Evolutionary conservation across 2,113 vertebrate species (phyloP), one percentile per base, ranked within the genome.

Genomic region (Lonchura striata): DNA sequence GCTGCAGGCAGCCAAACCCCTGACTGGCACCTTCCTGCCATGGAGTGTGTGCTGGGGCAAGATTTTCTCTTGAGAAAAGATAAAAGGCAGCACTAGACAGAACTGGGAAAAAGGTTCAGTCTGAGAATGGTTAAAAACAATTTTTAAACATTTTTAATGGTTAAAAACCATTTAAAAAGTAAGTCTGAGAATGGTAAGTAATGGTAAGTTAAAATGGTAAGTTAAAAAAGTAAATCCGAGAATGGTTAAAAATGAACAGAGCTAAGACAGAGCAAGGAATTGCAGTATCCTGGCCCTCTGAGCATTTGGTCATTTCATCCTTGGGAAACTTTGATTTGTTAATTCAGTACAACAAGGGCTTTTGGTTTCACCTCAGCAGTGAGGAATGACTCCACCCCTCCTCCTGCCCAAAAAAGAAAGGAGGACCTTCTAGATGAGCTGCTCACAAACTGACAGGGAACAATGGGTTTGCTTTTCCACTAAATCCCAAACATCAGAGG

Each of bases 391-490:
- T 82, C 41, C 6, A 7, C 42, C 44, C 35, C 46, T 70, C 27
- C 84, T 94, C 37, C 35, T 41, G 41, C 71, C 52, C 68, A 3
- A 8, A 50, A 76, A 52, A 90, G 52, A 60, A 71, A 70, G 39
- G 25, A 78, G 22, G 41, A 76, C 61, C 57, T 86, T 69, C 66
- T 66, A 56, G 60, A 56, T 1, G 7, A 88, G 85, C 79, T 60
- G 52, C 72, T 76, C 31, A 60, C 71, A 78, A 63, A 74, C 63
- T 47, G 54, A 74, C 33, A 75, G 33, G 71, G 72, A 94, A 94
- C 82, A 96, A 95, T 79, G 31, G 68, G 1, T 60, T 88, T 93
- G 80, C 82, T 96, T 95, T 95, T 90, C 74, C 57, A 82, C 86
- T 76, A 68, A 90, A 93, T 84, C 77, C 57, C 77, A 95, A 86